phyloP scores from a whole-genome alignment of 2,113 vertebrate species.

The Ageneiosus marmoratus region DNA sequence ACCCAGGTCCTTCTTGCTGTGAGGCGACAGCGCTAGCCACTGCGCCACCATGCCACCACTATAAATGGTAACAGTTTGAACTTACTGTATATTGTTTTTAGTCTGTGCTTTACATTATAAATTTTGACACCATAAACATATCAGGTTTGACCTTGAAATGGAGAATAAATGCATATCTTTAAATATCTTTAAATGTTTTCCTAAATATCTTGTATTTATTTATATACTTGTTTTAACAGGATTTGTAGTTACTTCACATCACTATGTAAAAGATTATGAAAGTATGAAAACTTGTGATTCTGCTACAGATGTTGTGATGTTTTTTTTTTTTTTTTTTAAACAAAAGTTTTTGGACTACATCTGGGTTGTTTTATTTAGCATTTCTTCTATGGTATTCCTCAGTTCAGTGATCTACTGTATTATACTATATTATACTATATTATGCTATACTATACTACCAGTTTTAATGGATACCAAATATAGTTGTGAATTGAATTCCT shows the following conservation, averaged over 20 bases:
- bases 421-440: not conserved
- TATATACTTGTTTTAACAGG: not conserved
- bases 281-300: not conserved
- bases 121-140: not conserved
- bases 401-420: not conserved
- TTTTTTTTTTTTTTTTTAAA: too few species aligned
- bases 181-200: not conserved
- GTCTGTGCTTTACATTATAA: not conserved
- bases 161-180: not conserved
- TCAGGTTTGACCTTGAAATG: not conserved
- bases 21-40: too few species aligned
- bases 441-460: not conserved
- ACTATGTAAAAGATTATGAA: not conserved
- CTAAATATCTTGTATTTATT: not conserved
- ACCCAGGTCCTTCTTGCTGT: too few species aligned
- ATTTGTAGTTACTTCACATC: not conserved
- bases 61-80: not conserved
- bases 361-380: not conserved
- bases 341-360: not conserved
- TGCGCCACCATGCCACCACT: too few species aligned
- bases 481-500: not conserved
- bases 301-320: not conserved
- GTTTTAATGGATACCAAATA: not conserved
- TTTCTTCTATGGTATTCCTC: not conserved
- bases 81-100: not conserved